phyloP scores from a whole-genome alignment of 2,888 invertebrate genomes.

The Bugula neritina region DNA sequence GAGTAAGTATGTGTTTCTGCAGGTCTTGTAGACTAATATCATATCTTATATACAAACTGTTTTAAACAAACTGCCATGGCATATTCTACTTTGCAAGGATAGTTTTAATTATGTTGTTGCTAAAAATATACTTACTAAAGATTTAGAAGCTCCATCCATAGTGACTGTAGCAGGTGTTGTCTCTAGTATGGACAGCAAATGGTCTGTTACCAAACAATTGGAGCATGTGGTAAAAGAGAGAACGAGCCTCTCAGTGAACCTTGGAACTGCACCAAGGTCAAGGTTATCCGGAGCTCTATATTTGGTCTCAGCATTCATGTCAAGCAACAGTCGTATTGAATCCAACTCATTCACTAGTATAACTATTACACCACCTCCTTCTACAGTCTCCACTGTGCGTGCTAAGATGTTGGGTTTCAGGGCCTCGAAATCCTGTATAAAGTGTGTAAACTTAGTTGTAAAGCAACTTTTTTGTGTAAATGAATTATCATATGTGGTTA shows the following conservation, averaged over 20 bases:
- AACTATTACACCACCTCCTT: constrained; percentile 83
- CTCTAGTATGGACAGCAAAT: constrained; percentile 82
- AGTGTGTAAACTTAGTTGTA: constrained; percentile 31
- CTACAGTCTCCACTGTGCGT: constrained; percentile 93
- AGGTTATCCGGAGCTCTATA: constrained; percentile 91
- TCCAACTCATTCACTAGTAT: constrained; percentile 72
- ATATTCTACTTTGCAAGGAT: too few relatives aligned
- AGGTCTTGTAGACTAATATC: too few relatives aligned
- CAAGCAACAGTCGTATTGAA: constrained; percentile 86
- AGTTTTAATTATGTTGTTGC: too few relatives aligned
- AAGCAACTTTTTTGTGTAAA: background rate
- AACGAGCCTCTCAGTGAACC: constrained; percentile 94
- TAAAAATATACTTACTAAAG: constrained; percentile 41
- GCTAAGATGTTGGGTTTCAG: constrained; percentile 93
- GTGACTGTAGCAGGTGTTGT: constrained; percentile 82
- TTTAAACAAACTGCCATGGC: too few relatives aligned
- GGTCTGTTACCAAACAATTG: constrained; percentile 87
- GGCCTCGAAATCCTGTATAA: constrained; percentile 96
- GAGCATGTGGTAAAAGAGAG: constrained; percentile 80
- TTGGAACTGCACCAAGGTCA: constrained; percentile 79
- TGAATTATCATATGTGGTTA: background rate
- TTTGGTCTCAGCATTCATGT: constrained; percentile 96
- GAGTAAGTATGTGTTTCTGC: too few relatives aligned
- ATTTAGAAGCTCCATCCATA: constrained; percentile 60
- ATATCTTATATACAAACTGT: too few relatives aligned